Evolutionary conservation across 2,113 vertebrate genomes (phyloP).

Genomic region (Vicugna pacos): DNA sequence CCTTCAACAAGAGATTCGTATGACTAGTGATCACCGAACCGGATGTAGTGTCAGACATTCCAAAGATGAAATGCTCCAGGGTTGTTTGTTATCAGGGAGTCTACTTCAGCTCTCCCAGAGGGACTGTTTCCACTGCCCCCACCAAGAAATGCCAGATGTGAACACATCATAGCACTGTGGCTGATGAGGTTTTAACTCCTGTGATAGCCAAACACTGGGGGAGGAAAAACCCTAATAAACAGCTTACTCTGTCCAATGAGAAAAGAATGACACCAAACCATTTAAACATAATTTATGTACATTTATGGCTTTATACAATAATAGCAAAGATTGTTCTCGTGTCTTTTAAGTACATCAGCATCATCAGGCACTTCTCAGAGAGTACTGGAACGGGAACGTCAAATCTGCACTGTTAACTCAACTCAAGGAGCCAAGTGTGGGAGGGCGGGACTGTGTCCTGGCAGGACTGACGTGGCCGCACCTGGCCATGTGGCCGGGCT

Average conservation of each 20-base stretch:
- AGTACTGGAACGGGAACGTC: conserved; percentile 84
- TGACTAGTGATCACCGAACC: conserved; percentile 57
- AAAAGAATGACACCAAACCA: conserved; percentile 88
- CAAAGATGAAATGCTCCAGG: not conserved
- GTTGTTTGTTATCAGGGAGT: not conserved
- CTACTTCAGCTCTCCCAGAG: not conserved
- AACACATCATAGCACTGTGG: not conserved
- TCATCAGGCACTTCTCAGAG: conserved; percentile 92
- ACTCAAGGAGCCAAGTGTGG: conserved; percentile 73
- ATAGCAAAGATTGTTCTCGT: conserved; percentile 92
- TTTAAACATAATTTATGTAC: conserved; percentile 93
- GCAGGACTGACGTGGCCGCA: conserved; percentile 82
- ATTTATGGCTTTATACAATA: conserved; percentile 95
- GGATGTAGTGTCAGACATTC: conserved; percentile 19
- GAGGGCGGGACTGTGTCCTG: conserved; percentile 77
- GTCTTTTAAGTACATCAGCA: conserved; percentile 89
- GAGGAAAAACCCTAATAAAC: conserved; percentile 76
- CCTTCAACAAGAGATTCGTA: conserved; percentile 56
- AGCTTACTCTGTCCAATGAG: conserved; percentile 71
- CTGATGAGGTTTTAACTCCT: not conserved
- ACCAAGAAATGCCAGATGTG: conserved; percentile 40
- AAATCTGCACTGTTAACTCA: conserved; percentile 83
- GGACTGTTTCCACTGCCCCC: not conserved
- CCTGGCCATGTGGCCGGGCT: conserved; percentile 82
- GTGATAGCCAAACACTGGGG: not conserved